Percentiles rank a stretch among this genome's conserved stretches.
phyloP scores from a whole-genome alignment of 2,888 invertebrate genomes.

The Hoplodrina blanda region DNA sequence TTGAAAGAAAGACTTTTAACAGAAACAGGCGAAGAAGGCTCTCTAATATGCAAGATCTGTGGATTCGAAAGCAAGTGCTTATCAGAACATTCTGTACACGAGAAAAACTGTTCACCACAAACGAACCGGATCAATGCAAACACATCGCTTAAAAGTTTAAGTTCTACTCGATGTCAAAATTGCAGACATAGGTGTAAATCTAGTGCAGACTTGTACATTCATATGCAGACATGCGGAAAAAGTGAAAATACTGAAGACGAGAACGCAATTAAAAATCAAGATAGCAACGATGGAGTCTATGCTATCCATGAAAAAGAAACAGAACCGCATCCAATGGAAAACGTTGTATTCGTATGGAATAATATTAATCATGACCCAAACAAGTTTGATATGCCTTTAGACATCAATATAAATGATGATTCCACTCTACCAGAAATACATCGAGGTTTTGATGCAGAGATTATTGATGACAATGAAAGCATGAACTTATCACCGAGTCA shows the following conservation, averaged over 20 bases:
- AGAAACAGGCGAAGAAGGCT: slow-evolving; percentile 92
- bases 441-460: slow-evolving; percentile 81
- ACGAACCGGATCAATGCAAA: slow-evolving; percentile 81
- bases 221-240: slow-evolving; percentile 93
- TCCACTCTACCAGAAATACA: slow-evolving; percentile 82
- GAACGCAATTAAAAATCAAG: slow-evolving; percentile 74
- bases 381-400: slow-evolving; percentile 84
- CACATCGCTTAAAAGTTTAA: slow-evolving; percentile 86
- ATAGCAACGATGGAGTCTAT: slow-evolving; percentile 76
- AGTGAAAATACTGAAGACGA: slow-evolving; percentile 78
- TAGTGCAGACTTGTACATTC: slow-evolving; percentile 94
- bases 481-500: slow-evolving; percentile 91
- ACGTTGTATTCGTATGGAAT: slow-evolving; percentile 95
- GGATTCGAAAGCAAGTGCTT: slow-evolving; percentile 95
- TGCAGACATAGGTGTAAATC: slow-evolving; percentile 97
- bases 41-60: slow-evolving; percentile 93
- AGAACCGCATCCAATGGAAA: slow-evolving; percentile 94
- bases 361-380: slow-evolving; percentile 89
- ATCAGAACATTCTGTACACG: slow-evolving; percentile 95
- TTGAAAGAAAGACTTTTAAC: slow-evolving; percentile 94
- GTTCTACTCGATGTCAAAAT: slow-evolving; percentile 95
- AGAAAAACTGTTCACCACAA: slow-evolving; percentile 92
- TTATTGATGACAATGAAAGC: slow-evolving; percentile 88
- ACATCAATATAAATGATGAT: slow-evolving; percentile 86
- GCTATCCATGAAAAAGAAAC: slow-evolving; percentile 78